These are phyloP conservation scores for Amiota minor DNA, from an alignment of 2,888 invertebrate species.

Conservation along the genomic window DNA sequence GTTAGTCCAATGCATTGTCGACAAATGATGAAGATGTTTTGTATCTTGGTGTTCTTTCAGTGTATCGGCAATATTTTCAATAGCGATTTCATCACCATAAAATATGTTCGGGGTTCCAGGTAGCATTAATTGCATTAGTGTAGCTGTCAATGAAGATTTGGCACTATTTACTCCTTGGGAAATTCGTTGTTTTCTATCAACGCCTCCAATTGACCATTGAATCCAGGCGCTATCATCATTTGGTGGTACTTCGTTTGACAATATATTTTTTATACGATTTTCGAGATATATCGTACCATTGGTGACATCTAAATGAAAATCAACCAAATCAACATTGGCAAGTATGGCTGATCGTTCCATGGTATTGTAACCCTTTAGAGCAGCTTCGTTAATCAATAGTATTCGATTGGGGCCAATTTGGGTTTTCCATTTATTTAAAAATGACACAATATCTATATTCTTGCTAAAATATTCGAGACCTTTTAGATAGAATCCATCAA, in stretches of 20 bases:
- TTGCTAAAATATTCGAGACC: constrained; percentile 82
- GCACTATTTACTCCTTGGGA: constrained; percentile 75
- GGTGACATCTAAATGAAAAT: constrained; percentile 78
- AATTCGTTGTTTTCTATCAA: constrained; percentile 76
- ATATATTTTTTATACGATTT: constrained; percentile 76
- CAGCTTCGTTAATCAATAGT: constrained; percentile 79
- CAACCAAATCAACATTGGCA: constrained; percentile 81
- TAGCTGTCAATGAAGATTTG: constrained; percentile 81
- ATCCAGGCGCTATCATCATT: constrained; percentile 82
- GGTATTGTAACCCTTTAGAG: constrained; percentile 74
- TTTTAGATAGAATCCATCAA: constrained; percentile 92
- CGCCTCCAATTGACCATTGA: constrained; percentile 84
- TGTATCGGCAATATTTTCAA: constrained; percentile 77
- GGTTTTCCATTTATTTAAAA: constrained; percentile 81
- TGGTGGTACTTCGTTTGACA: constrained; percentile 77
- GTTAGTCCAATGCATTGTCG: constrained; percentile 80
- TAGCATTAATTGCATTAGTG: constrained; percentile 84
- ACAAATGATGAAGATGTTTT: constrained; percentile 80
- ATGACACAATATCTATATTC: constrained; percentile 67
- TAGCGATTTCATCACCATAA: constrained; percentile 92
- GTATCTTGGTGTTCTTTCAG: constrained; percentile 77
- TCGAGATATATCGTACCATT: constrained; percentile 77
- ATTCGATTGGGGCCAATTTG: constrained; percentile 78
- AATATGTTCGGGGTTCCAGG: constrained; percentile 91
- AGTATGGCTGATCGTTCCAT: constrained; percentile 77